Evolutionary conservation across 1,140 invertebrate genomes (phyloP).

Genomic region (Sminthurinus signatus): DNA sequence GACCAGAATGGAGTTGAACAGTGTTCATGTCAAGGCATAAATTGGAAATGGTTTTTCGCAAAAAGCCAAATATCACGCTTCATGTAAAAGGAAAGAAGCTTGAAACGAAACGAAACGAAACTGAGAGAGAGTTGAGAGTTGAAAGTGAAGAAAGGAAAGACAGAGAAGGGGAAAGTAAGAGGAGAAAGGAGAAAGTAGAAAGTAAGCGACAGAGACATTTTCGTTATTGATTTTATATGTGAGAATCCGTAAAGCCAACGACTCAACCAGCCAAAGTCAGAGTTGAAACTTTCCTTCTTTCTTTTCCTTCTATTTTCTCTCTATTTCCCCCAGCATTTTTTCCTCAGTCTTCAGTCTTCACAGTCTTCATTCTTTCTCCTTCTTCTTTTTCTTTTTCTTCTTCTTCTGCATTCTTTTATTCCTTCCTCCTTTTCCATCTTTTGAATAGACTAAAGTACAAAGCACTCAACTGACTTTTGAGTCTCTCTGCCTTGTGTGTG

Average conservation of each 20-base stretch:
- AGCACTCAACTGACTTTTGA: no score
- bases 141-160: not conserved
- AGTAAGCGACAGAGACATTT: not conserved
- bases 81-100: not conserved
- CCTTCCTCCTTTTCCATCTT: no score
- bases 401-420: no score
- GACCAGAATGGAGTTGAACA: constrained; percentile 1
- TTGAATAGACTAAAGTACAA: no score
- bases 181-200: not conserved
- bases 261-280: no score
- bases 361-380: no score
- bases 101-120: not conserved
- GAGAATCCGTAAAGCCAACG: constrained; percentile 1
- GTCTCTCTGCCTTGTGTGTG: no score
- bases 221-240: constrained; percentile 8
- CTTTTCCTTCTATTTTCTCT: no score
- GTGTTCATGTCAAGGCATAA: constrained; percentile 5
- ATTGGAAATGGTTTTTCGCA: constrained; percentile 9
- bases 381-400: no score
- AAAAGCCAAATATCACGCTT: constrained; percentile 6
- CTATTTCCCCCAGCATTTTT: no score
- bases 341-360: no score
- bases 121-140: not conserved
- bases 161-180: not conserved
- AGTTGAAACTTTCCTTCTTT: no score